Evolutionary conservation across 2,888 invertebrate species (phyloP).

Genomic region (Diadegma fenestrale): DNA sequence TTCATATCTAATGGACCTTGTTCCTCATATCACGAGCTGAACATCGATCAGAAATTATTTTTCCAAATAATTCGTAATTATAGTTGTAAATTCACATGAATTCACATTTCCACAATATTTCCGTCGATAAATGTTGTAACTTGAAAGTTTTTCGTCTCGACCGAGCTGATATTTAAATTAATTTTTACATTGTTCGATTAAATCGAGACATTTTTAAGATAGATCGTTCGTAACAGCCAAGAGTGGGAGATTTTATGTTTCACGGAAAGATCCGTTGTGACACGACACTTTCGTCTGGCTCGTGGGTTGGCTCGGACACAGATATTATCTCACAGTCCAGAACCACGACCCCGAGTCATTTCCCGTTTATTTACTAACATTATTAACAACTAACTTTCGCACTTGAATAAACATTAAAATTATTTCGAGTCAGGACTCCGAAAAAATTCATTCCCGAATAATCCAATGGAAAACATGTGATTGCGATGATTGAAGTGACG

Average conservation of each 20-base stretch:
- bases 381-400: neutral
- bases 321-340: slow-evolving; percentile 38
- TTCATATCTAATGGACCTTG: slow-evolving; percentile 40
- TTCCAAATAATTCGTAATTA: neutral
- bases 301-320: slow-evolving; percentile 51
- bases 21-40: slow-evolving; percentile 1
- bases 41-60: neutral
- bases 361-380: neutral
- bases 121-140: neutral
- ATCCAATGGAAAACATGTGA: slow-evolving; percentile 13
- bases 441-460: neutral
- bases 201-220: slow-evolving; percentile 18
- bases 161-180: neutral
- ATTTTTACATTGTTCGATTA: neutral
- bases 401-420: neutral
- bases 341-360: slow-evolving; percentile 36
- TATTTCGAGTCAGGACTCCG: neutral
- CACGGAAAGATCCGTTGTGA: slow-evolving; percentile 34
- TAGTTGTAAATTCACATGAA: neutral
- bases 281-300: slow-evolving; percentile 45
- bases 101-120: neutral
- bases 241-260: slow-evolving; percentile 52
- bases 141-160: neutral
- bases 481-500: slow-evolving; percentile 10
- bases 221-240: slow-evolving; percentile 8